Evolutionary conservation across 2,113 vertebrate genomes (phyloP).

Genomic region (Dolichallabes microphthalmus): DNA sequence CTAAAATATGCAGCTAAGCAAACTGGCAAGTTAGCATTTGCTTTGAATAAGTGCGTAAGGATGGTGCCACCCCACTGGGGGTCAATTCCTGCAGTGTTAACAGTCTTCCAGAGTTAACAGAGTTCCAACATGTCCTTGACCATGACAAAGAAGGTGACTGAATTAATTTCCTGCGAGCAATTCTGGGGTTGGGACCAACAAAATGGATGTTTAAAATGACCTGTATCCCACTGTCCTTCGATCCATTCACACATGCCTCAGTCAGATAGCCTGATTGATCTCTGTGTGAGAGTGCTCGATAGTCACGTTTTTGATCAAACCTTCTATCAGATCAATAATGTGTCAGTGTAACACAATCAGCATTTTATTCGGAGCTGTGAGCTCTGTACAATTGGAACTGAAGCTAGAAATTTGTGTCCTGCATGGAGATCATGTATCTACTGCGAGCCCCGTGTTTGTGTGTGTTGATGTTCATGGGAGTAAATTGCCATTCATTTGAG

Average conservation of each 20-base stretch:
- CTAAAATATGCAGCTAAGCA: background rate
- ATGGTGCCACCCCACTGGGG: background rate
- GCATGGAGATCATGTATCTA: background rate
- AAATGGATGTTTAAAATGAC: background rate
- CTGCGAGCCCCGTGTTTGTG: background rate
- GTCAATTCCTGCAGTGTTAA: background rate
- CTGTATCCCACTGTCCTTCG: background rate
- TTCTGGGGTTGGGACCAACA: background rate
- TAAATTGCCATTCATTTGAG: constrained; percentile 66
- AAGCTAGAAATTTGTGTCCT: background rate
- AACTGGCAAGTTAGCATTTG: too few relatives aligned
- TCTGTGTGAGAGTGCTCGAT: background rate
- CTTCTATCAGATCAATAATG: background rate
- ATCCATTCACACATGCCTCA: constrained; percentile 18
- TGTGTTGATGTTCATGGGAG: constrained; percentile 34
- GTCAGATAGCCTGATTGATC: constrained; percentile 64
- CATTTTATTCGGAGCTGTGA: background rate
- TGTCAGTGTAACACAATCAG: background rate
- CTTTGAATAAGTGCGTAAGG: background rate
- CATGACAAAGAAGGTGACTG: background rate
- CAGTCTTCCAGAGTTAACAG: too few relatives aligned
- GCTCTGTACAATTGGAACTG: background rate
- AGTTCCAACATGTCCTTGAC: background rate
- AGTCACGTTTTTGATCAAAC: too few relatives aligned
- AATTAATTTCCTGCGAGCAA: background rate